These are phyloP conservation scores for Cassiopea andromeda DNA, from an alignment of 30 jellyfish, hydroid and myxozoan genomes.

Conservation along the genomic window DNA sequence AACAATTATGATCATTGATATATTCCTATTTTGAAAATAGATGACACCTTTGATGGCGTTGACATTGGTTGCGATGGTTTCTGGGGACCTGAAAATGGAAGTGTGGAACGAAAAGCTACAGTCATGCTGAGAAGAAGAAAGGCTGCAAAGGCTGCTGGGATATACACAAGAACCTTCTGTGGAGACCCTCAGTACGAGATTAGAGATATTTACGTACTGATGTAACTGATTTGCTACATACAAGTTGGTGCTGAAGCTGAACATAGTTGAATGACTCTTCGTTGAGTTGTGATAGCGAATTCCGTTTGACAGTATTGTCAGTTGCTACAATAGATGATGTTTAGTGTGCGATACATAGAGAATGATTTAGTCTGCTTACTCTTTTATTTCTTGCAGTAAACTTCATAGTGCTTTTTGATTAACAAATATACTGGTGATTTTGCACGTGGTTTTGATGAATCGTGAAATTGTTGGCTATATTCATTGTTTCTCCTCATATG, in stretches of 20 bases:
- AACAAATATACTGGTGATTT: no score
- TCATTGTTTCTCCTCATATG: no score
- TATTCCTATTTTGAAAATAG: not conserved
- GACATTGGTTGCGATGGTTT: conserved; percentile 46
- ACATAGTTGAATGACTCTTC: not conserved
- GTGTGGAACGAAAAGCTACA: conserved; percentile 68
- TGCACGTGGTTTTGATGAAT: no score
- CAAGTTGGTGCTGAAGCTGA: not conserved
- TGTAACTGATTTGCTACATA: not conserved
- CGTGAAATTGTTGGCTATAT: no score
- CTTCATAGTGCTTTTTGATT: no score
- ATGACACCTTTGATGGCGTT: conserved; percentile 53
- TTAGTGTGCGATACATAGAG: no score
- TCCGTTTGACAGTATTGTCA: no score
- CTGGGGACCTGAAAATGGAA: conserved; percentile 54
- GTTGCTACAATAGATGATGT: no score
- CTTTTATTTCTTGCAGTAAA: no score
- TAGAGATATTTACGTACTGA: conserved; percentile 60
- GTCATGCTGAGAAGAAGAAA: conserved; percentile 54
- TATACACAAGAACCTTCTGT: conserved; percentile 46
- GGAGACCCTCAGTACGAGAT: conserved; percentile 45
- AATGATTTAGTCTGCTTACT: no score
- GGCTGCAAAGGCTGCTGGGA: conserved; percentile 58
- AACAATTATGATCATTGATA: not conserved
- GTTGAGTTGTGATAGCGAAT: no score